Conservation (phyloP, 1,140 invertebrate species). For the Brachionus plicatilis region DNA sequence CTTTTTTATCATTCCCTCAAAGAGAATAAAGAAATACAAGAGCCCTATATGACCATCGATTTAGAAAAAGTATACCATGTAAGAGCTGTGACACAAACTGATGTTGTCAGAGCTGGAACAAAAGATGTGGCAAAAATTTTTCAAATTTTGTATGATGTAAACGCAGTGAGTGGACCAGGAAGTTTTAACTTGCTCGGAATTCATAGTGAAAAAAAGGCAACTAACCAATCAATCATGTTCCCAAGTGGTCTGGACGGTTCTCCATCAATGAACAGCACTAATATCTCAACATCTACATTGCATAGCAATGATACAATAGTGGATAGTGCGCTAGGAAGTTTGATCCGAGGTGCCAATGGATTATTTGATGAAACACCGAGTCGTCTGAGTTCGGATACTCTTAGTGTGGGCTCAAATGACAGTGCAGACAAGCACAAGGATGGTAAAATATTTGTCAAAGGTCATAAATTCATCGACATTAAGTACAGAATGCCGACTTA, state of each 20-base stretch:
- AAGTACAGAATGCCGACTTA: conserved; percentile 95
- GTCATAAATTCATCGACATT: conserved; percentile 90
- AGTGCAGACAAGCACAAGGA: conserved; percentile 37
- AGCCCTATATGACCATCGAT: conserved; percentile 87
- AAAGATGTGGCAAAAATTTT: conserved; percentile 99
- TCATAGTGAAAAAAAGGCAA: background rate
- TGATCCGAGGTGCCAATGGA: background rate
- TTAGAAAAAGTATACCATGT: conserved; percentile 98
- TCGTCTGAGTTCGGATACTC: conserved; percentile 5
- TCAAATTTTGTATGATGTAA: conserved; percentile 56
- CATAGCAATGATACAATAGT: conserved; percentile 23
- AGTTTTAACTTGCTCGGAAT: conserved; percentile 22
- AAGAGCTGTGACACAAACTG: conserved; percentile 91
- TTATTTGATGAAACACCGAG: background rate
- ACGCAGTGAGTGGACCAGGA: conserved; percentile 43
- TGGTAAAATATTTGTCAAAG: conserved; percentile 48
- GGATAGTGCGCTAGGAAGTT: background rate
- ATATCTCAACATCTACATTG: background rate
- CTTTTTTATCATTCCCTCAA: conserved; percentile 89
- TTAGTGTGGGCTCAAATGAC: conserved; percentile 38
- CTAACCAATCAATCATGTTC: conserved; percentile 22
- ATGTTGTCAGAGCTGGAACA: conserved; percentile 93
- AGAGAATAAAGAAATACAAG: conserved; percentile 85
- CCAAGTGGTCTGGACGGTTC: background rate
- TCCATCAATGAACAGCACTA: conserved; percentile 29